phyloP scores from a whole-genome alignment of 2,797 vertebrate genomes.

The Betta splendens region DNA sequence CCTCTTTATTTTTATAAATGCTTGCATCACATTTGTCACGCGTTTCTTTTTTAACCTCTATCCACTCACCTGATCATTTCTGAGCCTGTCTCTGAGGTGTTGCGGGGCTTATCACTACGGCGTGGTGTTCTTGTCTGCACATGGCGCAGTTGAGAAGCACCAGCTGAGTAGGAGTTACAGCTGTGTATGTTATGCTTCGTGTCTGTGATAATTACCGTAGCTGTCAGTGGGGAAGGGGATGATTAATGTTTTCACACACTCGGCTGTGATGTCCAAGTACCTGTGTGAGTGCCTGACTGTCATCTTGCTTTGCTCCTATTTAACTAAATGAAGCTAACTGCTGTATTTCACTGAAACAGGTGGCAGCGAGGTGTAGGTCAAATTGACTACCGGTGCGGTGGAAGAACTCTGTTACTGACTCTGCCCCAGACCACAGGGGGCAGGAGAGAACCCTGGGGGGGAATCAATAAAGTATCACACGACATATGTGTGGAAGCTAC shows the following conservation, averaged over 20 bases:
- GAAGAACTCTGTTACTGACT: conserved; percentile 4
- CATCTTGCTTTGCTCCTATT: conserved; percentile 19
- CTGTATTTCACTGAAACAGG: conserved; percentile 5
- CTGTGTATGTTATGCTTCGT: conserved; percentile 47
- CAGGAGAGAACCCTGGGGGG: not conserved
- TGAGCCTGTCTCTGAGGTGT: conserved; percentile 27
- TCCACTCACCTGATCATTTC: conserved; percentile 13
- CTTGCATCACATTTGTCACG: conserved; percentile 9
- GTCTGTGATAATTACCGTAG: conserved; percentile 64
- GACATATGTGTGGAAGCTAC: conserved; percentile 12
- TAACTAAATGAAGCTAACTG: conserved; percentile 15
- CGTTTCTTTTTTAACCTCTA: not conserved
- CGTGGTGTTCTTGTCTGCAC: conserved; percentile 61
- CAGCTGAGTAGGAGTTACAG: conserved; percentile 48
- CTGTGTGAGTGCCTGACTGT: conserved; percentile 35
- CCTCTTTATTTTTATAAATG: not conserved
- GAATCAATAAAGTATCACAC: conserved; percentile 38
- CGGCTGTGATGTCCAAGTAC: conserved; percentile 55
- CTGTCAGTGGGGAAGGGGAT: conserved; percentile 57
- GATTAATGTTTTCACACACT: conserved; percentile 70
- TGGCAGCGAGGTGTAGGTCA: not conserved
- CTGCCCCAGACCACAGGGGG: conserved; percentile 1
- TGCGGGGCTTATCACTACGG: conserved; percentile 51
- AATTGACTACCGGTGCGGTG: not conserved
- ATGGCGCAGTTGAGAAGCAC: conserved; percentile 42